Conservation (phyloP, 2,113 vertebrate genomes). For the Parotia lawesii region DNA sequence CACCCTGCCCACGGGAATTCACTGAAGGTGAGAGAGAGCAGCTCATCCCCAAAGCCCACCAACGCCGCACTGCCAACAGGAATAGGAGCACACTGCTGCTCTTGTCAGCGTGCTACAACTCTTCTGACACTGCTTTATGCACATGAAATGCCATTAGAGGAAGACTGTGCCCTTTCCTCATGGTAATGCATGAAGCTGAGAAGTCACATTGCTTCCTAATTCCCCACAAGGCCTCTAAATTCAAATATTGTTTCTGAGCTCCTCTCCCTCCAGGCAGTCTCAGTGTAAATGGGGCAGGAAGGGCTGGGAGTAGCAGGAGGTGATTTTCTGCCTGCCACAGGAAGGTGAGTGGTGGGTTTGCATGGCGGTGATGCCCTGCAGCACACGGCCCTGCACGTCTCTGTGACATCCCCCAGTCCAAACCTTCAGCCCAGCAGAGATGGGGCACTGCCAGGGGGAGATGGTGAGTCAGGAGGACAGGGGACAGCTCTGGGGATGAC, state of each 20-base stretch:
- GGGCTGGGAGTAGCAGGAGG: background rate
- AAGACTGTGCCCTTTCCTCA: background rate
- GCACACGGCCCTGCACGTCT: fast-evolving
- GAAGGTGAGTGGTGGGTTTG: background rate
- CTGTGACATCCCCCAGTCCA: background rate
- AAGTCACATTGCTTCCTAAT: background rate
- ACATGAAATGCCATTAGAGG: background rate
- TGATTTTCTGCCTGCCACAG: background rate
- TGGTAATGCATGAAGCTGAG: background rate
- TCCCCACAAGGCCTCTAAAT: background rate
- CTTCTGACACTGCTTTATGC: background rate
- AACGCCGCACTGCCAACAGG: background rate
- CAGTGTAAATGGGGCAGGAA: background rate
- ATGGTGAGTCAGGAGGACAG: background rate
- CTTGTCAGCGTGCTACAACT: background rate
- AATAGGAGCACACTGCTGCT: background rate
- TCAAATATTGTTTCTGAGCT: background rate
- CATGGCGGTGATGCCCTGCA: background rate
- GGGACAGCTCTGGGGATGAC: background rate
- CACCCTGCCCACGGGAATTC: background rate
- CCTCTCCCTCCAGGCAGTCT: background rate
- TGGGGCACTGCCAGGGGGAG: background rate
- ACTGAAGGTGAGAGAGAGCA: background rate
- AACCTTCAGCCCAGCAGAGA: fast-evolving
- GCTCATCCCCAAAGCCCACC: background rate